Evolutionary conservation across 1,140 invertebrate genomes (phyloP).

Genomic region (Drosophila nigrodunni): DNA sequence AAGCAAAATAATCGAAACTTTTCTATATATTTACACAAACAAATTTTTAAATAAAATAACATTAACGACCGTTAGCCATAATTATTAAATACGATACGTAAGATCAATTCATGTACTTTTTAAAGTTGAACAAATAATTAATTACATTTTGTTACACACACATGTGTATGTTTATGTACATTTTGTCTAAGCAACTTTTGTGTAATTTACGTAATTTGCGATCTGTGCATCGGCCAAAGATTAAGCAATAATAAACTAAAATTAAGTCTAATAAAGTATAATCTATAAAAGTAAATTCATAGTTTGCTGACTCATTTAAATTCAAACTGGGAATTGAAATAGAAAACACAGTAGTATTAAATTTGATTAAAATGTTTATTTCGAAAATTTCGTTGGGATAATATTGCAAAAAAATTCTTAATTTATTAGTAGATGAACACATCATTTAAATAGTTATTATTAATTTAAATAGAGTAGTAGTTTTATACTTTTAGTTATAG

Average conservation of each 20-base stretch:
- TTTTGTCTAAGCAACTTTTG: slow-evolving; percentile 39
- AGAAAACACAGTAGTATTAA: not conserved
- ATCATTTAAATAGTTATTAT: slow-evolving; percentile 34
- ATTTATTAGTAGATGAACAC: slow-evolving; percentile 64
- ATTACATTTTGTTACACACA: slow-evolving; percentile 53
- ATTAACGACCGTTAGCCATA: slow-evolving; percentile 52
- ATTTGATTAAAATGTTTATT: slow-evolving; percentile 47
- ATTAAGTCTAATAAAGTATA: slow-evolving; percentile 47
- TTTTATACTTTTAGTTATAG: not conserved
- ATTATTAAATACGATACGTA: slow-evolving; percentile 15
- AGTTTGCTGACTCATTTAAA: not conserved
- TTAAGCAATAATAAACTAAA: slow-evolving; percentile 78
- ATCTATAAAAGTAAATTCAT: not conserved
- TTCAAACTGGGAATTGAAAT: too few relatives aligned
- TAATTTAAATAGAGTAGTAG: not conserved
- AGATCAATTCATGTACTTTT: slow-evolving; percentile 22
- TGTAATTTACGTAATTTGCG: slow-evolving; percentile 68
- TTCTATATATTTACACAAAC: slow-evolving; percentile 51
- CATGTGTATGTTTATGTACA: slow-evolving; percentile 5
- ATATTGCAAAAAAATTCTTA: slow-evolving; percentile 38
- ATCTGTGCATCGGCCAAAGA: slow-evolving; percentile 80
- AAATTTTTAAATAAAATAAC: slow-evolving; percentile 17
- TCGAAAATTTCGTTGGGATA: slow-evolving; percentile 54
- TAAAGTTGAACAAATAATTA: slow-evolving; percentile 44
- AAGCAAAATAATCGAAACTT: slow-evolving; percentile 9